phyloP scores from a whole-genome alignment of 2,888 invertebrate genomes.

The Eilema griseolum region DNA sequence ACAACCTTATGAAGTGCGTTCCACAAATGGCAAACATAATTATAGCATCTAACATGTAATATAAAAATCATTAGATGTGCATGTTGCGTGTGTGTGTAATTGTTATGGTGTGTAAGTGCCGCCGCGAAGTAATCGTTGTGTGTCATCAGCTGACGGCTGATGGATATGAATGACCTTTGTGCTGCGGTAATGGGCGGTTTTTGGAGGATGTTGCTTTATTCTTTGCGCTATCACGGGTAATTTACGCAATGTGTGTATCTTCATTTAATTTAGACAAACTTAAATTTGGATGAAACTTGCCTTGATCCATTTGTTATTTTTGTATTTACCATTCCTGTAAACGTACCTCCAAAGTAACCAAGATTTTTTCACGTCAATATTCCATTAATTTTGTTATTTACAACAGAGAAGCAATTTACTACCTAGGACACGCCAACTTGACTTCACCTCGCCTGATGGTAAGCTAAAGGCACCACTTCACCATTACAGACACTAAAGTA shows the following conservation, averaged over 20 bases:
- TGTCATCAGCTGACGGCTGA: slow-evolving; percentile 12
- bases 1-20: neutral
- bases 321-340: too few species aligned
- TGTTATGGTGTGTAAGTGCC: slow-evolving; percentile 6
- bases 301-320: neutral
- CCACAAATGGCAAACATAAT: slow-evolving; percentile 23
- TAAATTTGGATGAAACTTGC: neutral
- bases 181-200: neutral
- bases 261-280: neutral
- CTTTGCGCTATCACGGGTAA: neutral
- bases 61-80: slow-evolving; percentile 21
- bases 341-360: too few species aligned
- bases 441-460: too few species aligned
- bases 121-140: slow-evolving; percentile 12
- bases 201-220: neutral
- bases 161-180: slow-evolving; percentile 11
- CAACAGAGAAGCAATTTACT: too few species aligned
- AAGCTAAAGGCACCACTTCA: too few species aligned
- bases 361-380: too few species aligned
- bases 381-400: too few species aligned
- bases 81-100: slow-evolving; percentile 5
- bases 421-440: too few species aligned
- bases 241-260: neutral
- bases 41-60: slow-evolving; percentile 23
- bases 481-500: too few species aligned